Conservation (phyloP, 2,888 invertebrate species). For the Uropetala carovei region DNA sequence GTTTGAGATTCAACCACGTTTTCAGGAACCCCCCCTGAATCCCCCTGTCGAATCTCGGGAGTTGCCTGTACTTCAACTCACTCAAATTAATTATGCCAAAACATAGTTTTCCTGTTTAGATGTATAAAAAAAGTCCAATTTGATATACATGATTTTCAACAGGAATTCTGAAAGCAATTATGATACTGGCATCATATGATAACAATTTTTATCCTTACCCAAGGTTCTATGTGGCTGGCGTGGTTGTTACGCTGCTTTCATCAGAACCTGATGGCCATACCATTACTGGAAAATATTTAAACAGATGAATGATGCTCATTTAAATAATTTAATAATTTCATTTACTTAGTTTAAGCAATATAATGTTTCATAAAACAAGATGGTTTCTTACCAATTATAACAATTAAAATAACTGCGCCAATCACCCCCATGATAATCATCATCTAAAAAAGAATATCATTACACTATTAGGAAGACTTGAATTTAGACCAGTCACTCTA, state of each 20-base stretch:
- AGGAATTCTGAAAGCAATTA: too few species aligned
- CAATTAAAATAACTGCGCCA: constrained; percentile 87
- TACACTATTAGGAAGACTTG: constrained; percentile 54
- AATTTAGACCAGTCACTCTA: background rate
- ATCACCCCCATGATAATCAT: constrained; percentile 94
- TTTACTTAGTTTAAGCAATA: background rate
- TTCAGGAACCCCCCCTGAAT: too few species aligned
- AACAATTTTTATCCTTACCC: too few species aligned
- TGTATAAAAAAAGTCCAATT: too few species aligned
- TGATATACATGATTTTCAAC: too few species aligned
- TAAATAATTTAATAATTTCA: background rate
- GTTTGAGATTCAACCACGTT: too few species aligned
- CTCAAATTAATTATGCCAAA: too few species aligned
- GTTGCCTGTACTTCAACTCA: too few species aligned
- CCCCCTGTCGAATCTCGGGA: too few species aligned
- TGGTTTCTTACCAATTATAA: constrained; percentile 88
- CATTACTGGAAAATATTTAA: constrained; percentile 1
- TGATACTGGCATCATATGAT: too few species aligned
- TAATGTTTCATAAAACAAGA: background rate
- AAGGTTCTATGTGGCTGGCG: too few species aligned
- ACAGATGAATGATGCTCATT: background rate
- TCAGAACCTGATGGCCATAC: constrained; percentile 51
- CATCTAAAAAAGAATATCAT: constrained; percentile 82
- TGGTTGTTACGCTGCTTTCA: background rate
- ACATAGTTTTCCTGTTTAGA: too few species aligned